These are phyloP conservation scores for Melanophora roralis DNA, from an alignment of 2,888 invertebrate genomes.

Conservation along the genomic window DNA sequence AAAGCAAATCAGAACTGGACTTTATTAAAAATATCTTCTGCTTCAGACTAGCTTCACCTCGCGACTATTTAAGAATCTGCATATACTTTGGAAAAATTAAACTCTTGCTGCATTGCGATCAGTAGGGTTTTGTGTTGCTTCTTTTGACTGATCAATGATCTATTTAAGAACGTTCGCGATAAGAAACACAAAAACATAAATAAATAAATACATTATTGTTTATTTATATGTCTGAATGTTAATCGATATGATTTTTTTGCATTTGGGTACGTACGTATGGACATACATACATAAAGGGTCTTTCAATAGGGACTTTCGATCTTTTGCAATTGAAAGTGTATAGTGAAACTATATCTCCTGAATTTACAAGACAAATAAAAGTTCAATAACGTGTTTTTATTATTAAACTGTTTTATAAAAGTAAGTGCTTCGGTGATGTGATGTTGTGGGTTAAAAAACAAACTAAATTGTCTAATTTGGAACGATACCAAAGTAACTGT, in stretches of 20 bases:
- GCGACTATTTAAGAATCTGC: conserved; percentile 46
- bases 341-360: no score
- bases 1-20: background rate
- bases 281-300: no score
- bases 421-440: no score
- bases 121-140: background rate
- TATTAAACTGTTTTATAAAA: no score
- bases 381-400: no score
- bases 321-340: no score
- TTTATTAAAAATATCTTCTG: conserved; percentile 8
- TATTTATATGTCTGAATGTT: background rate
- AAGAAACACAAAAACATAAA: conserved; percentile 21
- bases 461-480: no score
- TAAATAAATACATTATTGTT: background rate
- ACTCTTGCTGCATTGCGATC: conserved; percentile 11
- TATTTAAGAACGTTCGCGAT: conserved; percentile 50
- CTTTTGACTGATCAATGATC: conserved; percentile 52
- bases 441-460: no score
- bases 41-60: conserved; percentile 24
- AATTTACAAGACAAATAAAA: no score
- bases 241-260: background rate
- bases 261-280: no score
- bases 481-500: no score
- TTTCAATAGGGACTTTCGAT: no score
- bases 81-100: conserved; percentile 28